A percentile compares a stretch with the other conserved stretches of the same genome.
phyloP scores from a whole-genome alignment of 2,113 vertebrate genomes.

The Nothoprocta perdicaria region DNA sequence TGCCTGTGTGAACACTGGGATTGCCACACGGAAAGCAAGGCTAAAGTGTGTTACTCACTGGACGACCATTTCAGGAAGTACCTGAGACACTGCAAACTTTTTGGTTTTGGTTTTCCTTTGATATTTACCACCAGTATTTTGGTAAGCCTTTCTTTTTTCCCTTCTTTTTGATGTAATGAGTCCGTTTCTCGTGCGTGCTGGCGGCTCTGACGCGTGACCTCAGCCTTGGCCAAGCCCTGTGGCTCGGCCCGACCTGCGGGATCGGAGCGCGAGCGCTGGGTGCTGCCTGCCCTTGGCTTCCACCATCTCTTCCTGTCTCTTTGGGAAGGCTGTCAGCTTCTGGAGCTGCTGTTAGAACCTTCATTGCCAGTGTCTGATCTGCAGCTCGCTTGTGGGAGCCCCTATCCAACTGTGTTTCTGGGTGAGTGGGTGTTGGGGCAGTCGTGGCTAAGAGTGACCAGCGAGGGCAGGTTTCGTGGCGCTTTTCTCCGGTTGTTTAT shows the following conservation, averaged over 20 bases:
- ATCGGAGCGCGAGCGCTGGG: neutral
- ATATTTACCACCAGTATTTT: conserved; percentile 33
- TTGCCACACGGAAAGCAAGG: conserved; percentile 30
- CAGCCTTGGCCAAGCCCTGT: conserved; percentile 15
- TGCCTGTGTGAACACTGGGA: conserved; percentile 50
- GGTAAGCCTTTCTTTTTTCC: neutral
- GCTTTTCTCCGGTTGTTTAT: conserved; percentile 25
- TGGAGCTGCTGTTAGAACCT: neutral
- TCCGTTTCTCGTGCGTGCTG: neutral
- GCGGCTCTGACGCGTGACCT: neutral
- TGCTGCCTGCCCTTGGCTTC: neutral
- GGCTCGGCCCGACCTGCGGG: neutral
- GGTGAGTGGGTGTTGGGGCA: conserved; percentile 15
- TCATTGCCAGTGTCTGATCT: conserved; percentile 18
- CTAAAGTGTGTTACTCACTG: conserved; percentile 53
- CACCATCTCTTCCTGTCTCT: neutral
- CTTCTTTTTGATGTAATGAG: neutral
- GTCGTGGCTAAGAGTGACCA: conserved; percentile 18
- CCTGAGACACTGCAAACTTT: conserved; percentile 43
- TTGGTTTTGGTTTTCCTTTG: neutral
- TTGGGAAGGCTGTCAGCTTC: neutral
- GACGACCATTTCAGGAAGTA: conserved; percentile 59
- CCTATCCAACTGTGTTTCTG: neutral
- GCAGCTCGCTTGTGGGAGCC: neutral
- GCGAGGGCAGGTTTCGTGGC: conserved; percentile 12